Evolutionary conservation across 2,113 vertebrate species (phyloP), one percentile per base, ranked within the genome.

Genomic region (Pelecanoides urinatrix): DNA sequence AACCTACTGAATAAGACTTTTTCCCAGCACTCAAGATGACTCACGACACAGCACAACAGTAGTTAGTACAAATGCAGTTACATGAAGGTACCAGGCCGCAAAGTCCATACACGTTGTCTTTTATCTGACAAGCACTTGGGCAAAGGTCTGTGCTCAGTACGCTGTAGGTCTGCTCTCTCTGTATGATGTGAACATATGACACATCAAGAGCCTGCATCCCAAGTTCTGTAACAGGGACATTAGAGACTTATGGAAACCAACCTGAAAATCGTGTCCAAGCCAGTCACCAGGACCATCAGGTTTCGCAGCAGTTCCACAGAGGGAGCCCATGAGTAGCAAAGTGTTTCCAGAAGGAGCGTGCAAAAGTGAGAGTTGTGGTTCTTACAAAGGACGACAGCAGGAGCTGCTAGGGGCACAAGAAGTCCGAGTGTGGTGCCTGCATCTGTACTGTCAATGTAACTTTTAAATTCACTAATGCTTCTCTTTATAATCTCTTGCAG

Each of bases 401-500:
- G 13, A 66, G 42, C 11, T 4, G 1, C 66, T 0, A 3, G 17
- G 11, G 12, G 14, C 53, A 78, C 59, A 80, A 30, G 61, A 44
- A 87, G 30, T 40, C 21, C 8, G 58, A 90, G 23, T 3, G 9
- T n/a, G 20, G 23, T 67, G 47, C 36, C 42, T 76, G 34, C 40
- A 91, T 77, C 79, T 91, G 59, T 62, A 89, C 21, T 50, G 30
- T 38, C 63, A 90, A 9, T 40, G 7, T 36, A 93, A 92, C 40
- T 82, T 88, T 32, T 55, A 84, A 92, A 96, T 56, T 70, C 56
- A 76, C 68, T 94, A 94, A 92, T 62, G 53, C 38, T 26, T 75
- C 82, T 61, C 25, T 15, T 96, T 79, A 56, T 70, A 92, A 96
- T 91, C 50, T 63, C 36, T 96, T 63, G 26, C 47, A 63, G 71